Base-by-base conservation (phyloP, 2,113 vertebrate genomes). In the Tympanuchus pallidicinctus region DNA sequence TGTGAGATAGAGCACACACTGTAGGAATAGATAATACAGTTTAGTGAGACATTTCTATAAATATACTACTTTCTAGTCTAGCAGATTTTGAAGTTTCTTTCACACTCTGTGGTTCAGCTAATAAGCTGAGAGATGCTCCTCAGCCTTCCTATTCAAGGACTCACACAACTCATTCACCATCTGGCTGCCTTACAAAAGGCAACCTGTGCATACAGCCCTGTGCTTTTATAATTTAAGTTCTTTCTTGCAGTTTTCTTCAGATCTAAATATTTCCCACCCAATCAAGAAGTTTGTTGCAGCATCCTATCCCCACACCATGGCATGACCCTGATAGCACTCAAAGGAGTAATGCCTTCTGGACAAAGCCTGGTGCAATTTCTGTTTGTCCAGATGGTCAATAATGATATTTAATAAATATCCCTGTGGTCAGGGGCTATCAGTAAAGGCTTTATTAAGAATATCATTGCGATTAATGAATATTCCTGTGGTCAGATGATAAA, bases 71-170 rank as follows among this genome's bases (percentile, higher is more conserved):
- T 95, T 94, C 88, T 91, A 96, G 96, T 96, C 95, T 96, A 93
- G 93, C 92, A 94, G 88, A 88, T 94, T 96, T 93, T 81, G 76
- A 95, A 96, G 90, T 93, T 96, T 95, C 95, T 95, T 96, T 96
- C 95, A 96, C 90, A 96, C 90, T 75, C 83, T 81, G 76, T 93
- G 93, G 96, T 96, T 96, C 96, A 96, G 90, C 76, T 96, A 96
- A 94, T 96, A 96, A 96, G 95, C 93, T 96, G 93, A 94, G 93
- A 96, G 95, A 90, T 92, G 80, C 88, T 92, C 91, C 92, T 93
- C 90, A 90, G 88, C 27, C 95, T 90, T 92, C 95, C 74, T 86
- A 86, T 95, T 95, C 96, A 95, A 96, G 92, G 88, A 78, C 86
- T 96, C 36, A 4, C 34, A 94, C 88, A 96, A 81, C 86, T 92